Evolutionary conservation across 2,113 vertebrate genomes (phyloP).

Genomic region (Panthera leo): DNA sequence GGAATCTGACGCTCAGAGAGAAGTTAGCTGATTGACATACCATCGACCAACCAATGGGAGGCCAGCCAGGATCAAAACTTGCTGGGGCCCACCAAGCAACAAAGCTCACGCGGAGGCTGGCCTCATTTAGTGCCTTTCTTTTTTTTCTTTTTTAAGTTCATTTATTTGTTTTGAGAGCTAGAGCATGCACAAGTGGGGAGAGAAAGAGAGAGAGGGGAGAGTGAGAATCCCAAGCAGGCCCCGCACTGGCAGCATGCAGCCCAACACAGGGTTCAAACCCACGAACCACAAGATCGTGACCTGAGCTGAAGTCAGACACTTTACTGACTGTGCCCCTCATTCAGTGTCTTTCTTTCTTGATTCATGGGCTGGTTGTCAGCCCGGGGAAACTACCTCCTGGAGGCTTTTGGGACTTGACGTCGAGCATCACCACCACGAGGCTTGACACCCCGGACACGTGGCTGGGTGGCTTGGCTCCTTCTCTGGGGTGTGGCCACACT

Average conservation of each 20-base stretch:
- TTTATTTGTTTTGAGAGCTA: too few species aligned
- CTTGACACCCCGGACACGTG: not conserved
- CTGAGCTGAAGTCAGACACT: too few species aligned
- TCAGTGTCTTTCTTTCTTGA: not conserved
- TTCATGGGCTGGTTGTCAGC: not conserved
- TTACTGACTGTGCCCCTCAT: not conserved
- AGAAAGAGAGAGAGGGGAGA: too few species aligned
- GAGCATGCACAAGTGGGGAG: too few species aligned
- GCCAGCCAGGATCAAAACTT: not conserved
- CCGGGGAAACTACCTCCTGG: rapidly evolving
- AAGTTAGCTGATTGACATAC: not conserved
- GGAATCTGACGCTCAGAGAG: not conserved
- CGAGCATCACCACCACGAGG: not conserved
- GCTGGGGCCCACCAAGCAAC: not conserved
- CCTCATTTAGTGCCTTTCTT: not conserved
- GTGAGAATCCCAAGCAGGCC: too few species aligned
- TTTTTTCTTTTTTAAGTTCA: not conserved
- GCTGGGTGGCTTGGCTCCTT: too few species aligned
- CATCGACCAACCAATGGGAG: not conserved
- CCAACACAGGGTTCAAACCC: too few species aligned
- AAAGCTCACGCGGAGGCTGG: not conserved
- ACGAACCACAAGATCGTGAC: too few species aligned
- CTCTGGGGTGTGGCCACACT: not conserved
- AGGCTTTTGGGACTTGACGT: not conserved
- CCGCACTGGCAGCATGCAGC: too few species aligned